Base-by-base conservation (phyloP, 2,113 vertebrate genomes). In the Pomatorhinus ruficollis region DNA sequence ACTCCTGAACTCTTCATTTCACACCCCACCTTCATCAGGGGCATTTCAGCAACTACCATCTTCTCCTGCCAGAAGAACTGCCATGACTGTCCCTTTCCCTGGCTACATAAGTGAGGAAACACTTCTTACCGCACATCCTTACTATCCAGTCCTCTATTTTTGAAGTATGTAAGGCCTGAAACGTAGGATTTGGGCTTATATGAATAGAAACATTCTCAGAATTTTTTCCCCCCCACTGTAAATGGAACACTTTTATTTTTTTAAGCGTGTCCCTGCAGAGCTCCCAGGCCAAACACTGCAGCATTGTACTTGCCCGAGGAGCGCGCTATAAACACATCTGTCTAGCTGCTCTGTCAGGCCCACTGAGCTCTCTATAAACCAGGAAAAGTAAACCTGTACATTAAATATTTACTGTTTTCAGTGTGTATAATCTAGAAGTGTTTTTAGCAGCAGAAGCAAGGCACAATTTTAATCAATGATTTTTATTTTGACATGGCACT, bases 181-280 rank as follows among this genome's bases (percentile, higher is more conserved):
- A 84, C 54, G 77, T 28, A 91, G 83, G 74, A 90, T 87, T 83
- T 87, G 66, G 91, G 87, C 85, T 89, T 93, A 93, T 97, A 96
- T 96, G 95, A 97, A 97, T 92, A 97, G 95, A 88, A 97, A 93
- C 94, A 96, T 90, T 97, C 96, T 75, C 87, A 78, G 86, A 60
- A 96, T 87, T 97, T 95, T 85, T 78, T 75, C 16, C 80, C 92
- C 77, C 92, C 64, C 82, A 63, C 1, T 90, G 95, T 97, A 95
- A 97, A 97, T 95, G 92, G 94, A 97, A 94, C 63, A 33, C 35
- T 94, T 83, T 63, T 87, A 85, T 93, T 96, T 97, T 95, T 90
- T 91, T 56, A 50, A 95, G 92, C 89, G 31, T 94, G 86, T 88
- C 91, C 92, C 90, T 80, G 86, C 12, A 13, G 93, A 70, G 69